Evolutionary conservation across 1,140 invertebrate genomes (phyloP).

Genomic region (Gryon sp.): DNA sequence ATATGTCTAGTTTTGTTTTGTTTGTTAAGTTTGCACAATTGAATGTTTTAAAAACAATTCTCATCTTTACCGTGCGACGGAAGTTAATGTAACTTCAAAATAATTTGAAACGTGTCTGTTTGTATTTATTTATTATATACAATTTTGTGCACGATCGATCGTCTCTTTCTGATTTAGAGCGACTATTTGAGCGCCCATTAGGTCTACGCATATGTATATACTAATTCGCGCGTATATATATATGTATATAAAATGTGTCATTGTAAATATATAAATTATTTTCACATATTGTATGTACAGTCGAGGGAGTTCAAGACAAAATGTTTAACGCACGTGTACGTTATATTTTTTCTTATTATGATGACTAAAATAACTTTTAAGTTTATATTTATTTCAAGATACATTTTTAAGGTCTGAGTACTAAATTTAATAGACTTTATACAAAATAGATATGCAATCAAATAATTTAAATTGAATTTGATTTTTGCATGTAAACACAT

Average conservation of each 20-base stretch:
- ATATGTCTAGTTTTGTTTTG: conserved; percentile 37
- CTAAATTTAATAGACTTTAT: no score
- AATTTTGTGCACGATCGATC: conserved; percentile 10
- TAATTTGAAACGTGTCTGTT: conserved; percentile 17
- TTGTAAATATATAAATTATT: conserved; percentile 78
- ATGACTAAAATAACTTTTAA: no score
- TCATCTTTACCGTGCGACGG: not conserved
- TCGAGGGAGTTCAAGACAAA: conserved; percentile 7
- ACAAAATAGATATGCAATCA: no score
- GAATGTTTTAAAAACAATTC: conserved; percentile 25
- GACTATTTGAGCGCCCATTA: conserved; percentile 11
- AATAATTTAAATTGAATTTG: no score
- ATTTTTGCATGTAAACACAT: not conserved
- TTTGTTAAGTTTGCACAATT: conserved; percentile 57
- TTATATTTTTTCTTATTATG: conserved; percentile 14
- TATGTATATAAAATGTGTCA: conserved; percentile 37
- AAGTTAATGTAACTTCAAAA: no score
- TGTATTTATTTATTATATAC: conserved; percentile 50
- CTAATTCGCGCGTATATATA: conserved; percentile 24
- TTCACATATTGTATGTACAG: conserved; percentile 67
- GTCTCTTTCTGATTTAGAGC: conserved; percentile 12
- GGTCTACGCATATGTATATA: conserved; percentile 11
- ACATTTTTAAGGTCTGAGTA: no score
- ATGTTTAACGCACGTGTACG: conserved; percentile 6
- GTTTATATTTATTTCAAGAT: no score